Percentiles rank a stretch among this genome's conserved stretches.
These are phyloP conservation scores for Nyctalus aviator DNA, from an alignment of 2,797 vertebrate species.

Conservation along the genomic window DNA sequence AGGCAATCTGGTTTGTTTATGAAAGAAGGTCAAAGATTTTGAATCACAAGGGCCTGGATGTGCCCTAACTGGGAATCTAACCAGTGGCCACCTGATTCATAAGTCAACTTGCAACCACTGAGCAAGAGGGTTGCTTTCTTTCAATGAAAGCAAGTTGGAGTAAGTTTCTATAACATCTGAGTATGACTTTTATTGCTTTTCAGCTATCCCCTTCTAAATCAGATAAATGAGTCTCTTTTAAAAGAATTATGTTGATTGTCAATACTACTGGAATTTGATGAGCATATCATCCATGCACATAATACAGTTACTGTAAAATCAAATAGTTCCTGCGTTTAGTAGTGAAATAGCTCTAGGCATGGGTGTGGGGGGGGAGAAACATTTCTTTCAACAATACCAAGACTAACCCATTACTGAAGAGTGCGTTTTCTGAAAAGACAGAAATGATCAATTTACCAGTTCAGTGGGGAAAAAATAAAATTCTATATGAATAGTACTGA, in stretches of 20 bases:
- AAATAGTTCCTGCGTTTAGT: background rate
- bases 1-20: background rate
- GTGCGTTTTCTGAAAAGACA: no score
- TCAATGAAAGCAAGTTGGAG: background rate
- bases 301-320: background rate
- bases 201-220: background rate
- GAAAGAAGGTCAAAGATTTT: background rate
- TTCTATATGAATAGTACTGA: no score
- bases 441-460: no score
- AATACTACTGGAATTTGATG: background rate
- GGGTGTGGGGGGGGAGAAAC: background rate
- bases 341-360: background rate
- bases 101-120: no score
- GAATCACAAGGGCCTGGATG: background rate
- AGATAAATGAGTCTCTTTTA: background rate
- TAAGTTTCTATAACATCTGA: background rate
- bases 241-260: background rate
- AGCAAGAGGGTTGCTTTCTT: background rate
- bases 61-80: no score
- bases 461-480: no score
- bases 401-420: background rate
- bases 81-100: no score
- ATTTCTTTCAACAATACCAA: background rate
- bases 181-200: background rate
- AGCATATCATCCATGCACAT: background rate